Conservation (phyloP, 2,888 invertebrate genomes). For the Volucella inanis region DNA sequence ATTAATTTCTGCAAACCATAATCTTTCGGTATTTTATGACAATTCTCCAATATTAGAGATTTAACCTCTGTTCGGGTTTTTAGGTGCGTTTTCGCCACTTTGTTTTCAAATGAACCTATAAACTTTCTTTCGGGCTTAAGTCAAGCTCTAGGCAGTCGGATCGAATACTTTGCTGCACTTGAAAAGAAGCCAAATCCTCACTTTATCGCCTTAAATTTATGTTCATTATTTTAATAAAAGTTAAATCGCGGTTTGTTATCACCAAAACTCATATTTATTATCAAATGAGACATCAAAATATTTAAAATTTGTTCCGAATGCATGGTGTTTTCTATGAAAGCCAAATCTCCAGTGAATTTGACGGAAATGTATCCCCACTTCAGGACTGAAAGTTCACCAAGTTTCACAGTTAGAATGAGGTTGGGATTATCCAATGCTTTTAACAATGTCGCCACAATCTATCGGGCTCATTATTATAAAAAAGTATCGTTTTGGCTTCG, state of each 20-base stretch:
- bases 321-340: conserved; percentile 58
- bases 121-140: too few relatives aligned
- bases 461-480: conserved; percentile 61
- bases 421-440: too few relatives aligned
- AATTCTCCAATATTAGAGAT: conserved; percentile 23
- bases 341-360: conserved; percentile 60
- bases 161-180: conserved; percentile 17
- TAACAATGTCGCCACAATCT: too few relatives aligned
- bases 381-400: conserved; percentile 61
- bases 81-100: too few relatives aligned
- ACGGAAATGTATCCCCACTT: conserved; percentile 66
- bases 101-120: too few relatives aligned
- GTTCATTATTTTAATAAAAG: conserved; percentile 60
- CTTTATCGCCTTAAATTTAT: conserved; percentile 21
- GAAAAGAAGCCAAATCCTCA: conserved; percentile 2
- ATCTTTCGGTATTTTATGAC: conserved; percentile 48
- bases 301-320: conserved; percentile 41
- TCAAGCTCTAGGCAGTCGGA: conserved; percentile 13
- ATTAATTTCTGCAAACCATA: conserved; percentile 39
- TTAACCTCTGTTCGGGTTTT: conserved; percentile 6
- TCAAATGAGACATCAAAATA: conserved; percentile 47
- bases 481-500: conserved; percentile 64
- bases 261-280: too few relatives aligned
- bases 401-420: conserved; percentile 36
- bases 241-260: conserved; percentile 53